A percentile compares a stretch with the other conserved stretches of the same genome.
Conservation (phyloP, 2,113 vertebrate species). For the Aptenodytes forsteri region DNA sequence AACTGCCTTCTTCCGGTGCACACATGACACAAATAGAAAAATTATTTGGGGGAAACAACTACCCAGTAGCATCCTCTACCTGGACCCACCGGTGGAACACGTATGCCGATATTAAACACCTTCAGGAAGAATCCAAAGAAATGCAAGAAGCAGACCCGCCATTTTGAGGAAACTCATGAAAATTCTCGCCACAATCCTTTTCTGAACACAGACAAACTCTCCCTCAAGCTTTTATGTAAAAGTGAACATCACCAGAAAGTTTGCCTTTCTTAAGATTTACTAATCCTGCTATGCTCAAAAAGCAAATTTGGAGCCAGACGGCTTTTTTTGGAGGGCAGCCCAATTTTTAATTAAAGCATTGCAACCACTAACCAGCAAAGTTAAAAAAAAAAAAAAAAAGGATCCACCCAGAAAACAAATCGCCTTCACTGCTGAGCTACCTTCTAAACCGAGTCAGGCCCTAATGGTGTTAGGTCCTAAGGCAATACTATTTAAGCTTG, state of each 20-base stretch:
- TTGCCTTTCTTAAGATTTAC: neutral
- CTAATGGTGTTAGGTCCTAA: neutral
- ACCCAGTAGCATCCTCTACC: neutral
- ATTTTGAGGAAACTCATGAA: neutral
- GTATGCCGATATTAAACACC: neutral
- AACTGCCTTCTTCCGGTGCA: neutral
- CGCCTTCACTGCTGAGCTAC: neutral
- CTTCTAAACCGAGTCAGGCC: neutral
- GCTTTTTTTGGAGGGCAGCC: neutral
- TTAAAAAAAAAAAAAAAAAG: neutral
- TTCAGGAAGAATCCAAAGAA: neutral
- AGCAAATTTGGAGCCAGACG: neutral
- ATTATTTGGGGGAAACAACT: neutral
- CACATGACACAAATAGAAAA: neutral
- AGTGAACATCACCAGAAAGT: neutral
- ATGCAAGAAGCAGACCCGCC: neutral
- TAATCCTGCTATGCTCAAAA: neutral
- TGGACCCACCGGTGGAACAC: neutral
- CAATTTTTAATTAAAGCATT: neutral
- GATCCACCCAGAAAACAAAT: neutral
- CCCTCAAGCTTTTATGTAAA: neutral
- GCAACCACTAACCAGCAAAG: neutral
- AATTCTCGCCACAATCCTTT: neutral
- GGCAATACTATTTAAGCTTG: fast-evolving
- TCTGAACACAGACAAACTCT: neutral